phyloP scores from a whole-genome alignment of 2,797 vertebrate genomes.

The Hyperoplus immaculatus region DNA sequence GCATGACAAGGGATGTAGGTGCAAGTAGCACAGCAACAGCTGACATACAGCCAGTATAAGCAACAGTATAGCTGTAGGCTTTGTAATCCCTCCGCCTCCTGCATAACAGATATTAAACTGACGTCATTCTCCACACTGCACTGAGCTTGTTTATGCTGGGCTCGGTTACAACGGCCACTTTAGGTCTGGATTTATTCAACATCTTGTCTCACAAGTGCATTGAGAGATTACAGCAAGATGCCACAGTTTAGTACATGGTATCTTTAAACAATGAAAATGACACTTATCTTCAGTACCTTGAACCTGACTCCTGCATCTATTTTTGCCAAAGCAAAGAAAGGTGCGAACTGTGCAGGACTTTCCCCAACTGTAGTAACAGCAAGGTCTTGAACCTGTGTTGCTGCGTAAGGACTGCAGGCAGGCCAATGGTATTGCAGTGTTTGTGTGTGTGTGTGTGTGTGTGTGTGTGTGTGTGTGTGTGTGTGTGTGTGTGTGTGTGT shows the following conservation, averaged over 20 bases:
- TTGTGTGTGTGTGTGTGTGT: constrained; percentile 19
- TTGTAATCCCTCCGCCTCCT: constrained; percentile 38
- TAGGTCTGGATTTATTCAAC: constrained; percentile 8
- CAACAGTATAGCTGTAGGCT: constrained; percentile 11
- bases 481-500: constrained; percentile 14
- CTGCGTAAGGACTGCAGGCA: constrained; percentile 51
- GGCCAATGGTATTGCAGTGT: constrained; percentile 24
- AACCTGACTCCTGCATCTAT: constrained; percentile 39
- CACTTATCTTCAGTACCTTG: constrained; percentile 5
- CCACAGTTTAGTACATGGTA: constrained; percentile 5
- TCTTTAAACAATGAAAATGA: constrained; percentile 31
- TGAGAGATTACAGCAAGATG: constrained; percentile 7
- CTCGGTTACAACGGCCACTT: constrained; percentile 7
- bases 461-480: constrained; percentile 22
- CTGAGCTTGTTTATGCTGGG: constrained; percentile 3
- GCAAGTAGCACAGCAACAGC: neutral
- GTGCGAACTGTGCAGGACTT: constrained; percentile 37
- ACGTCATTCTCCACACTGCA: constrained; percentile 9
- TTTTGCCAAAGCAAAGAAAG: constrained; percentile 23
- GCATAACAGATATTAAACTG: constrained; percentile 37
- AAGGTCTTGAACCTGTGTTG: constrained; percentile 54
- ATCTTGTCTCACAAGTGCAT: constrained; percentile 32
- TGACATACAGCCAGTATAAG: neutral
- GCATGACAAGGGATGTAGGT: neutral
- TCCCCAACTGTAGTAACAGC: constrained; percentile 25